Evolutionary conservation across 2,888 invertebrate species (phyloP).

Genomic region (Amaurobius ferox): DNA sequence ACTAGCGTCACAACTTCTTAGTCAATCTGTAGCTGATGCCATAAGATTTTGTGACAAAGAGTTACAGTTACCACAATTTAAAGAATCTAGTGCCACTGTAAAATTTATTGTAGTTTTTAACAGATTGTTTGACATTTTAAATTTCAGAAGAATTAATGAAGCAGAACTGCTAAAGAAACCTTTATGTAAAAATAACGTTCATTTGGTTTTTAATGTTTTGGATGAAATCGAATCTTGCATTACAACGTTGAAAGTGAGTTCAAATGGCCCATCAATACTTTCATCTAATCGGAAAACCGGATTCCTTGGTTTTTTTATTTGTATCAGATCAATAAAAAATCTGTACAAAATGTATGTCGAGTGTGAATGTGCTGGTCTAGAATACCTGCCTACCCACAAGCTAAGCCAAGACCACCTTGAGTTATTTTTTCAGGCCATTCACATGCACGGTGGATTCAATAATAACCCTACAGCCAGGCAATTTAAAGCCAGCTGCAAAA

Average conservation of each 20-base stretch:
- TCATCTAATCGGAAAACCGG: neutral
- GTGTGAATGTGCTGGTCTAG: neutral
- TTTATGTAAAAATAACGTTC: neutral
- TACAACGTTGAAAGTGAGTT: neutral
- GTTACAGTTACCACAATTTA: constrained; percentile 15
- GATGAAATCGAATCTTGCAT: neutral
- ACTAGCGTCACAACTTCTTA: constrained; percentile 26
- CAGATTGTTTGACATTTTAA: constrained; percentile 15
- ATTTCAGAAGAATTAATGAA: too few species aligned
- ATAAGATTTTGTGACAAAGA: constrained; percentile 5
- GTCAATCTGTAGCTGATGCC: constrained; percentile 24
- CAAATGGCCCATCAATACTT: neutral
- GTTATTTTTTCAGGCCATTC: neutral
- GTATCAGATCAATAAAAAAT: neutral
- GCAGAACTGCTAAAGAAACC: neutral
- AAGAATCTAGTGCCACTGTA: constrained; percentile 14
- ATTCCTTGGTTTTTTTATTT: neutral
- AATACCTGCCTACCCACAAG: neutral
- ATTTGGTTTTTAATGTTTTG: neutral
- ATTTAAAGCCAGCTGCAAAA: neutral
- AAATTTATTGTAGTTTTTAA: constrained; percentile 6
- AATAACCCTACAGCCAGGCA: neutral
- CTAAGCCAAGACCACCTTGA: neutral
- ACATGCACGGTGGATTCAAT: neutral
- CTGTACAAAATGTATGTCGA: neutral